Conservation (phyloP, 2,113 vertebrate species). For the Silurus glanis region DNA sequence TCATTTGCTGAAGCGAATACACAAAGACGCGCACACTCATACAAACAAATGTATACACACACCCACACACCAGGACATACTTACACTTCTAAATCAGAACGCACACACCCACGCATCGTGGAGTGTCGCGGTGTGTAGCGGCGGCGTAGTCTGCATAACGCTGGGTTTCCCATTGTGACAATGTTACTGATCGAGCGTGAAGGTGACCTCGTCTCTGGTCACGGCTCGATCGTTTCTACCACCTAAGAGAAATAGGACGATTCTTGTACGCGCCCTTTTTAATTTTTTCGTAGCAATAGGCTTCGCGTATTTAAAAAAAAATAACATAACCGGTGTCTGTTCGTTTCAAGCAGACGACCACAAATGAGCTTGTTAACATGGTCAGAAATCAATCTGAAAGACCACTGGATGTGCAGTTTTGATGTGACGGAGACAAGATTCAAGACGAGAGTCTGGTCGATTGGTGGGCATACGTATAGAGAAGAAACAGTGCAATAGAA, state of each 20-base stretch:
- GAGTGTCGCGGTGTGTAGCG: conserved; percentile 21
- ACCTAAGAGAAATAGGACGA: conserved; percentile 61
- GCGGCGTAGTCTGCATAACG: conserved; percentile 25
- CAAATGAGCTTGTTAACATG: neutral
- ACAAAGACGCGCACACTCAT: conserved; percentile 20
- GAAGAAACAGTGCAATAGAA: neutral
- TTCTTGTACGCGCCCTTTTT: conserved; percentile 66
- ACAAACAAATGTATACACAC: conserved; percentile 16
- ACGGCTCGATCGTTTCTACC: conserved; percentile 63
- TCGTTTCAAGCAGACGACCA: conserved; percentile 5
- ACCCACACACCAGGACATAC: conserved; percentile 32
- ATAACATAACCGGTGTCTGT: conserved; percentile 49
- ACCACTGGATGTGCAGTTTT: neutral
- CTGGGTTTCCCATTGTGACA: neutral
- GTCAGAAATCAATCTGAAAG: neutral
- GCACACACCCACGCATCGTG: conserved; percentile 16
- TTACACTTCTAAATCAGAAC: conserved; percentile 7
- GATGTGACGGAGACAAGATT: conserved; percentile 10
- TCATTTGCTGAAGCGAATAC: neutral
- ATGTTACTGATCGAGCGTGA: conserved; percentile 39
- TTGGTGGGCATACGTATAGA: neutral
- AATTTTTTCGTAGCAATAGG: conserved; percentile 73
- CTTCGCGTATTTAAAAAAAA: conserved; percentile 40
- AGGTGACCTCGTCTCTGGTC: neutral
- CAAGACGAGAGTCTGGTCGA: neutral